phyloP scores from a whole-genome alignment of 1,140 invertebrate genomes.

The Drosophila murphyi region DNA sequence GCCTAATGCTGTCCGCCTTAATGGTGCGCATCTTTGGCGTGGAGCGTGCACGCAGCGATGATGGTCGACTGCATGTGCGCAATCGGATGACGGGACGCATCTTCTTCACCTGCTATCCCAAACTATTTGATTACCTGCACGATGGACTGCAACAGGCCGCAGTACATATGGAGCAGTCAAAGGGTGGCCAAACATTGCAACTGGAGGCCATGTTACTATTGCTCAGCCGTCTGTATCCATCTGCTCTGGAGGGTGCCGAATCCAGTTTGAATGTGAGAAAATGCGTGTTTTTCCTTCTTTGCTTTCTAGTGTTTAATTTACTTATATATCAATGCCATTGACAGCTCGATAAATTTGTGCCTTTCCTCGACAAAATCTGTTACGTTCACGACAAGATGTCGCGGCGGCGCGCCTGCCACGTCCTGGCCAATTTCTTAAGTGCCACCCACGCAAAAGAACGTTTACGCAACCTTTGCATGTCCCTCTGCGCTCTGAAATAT shows the following conservation, averaged over 20 bases:
- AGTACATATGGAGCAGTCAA: not conserved
- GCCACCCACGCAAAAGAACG: not conserved
- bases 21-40: slow-evolving; percentile 85
- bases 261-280: not conserved
- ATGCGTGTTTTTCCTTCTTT: not conserved
- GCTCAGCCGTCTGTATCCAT: not conserved
- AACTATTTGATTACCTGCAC: not conserved
- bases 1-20: slow-evolving; percentile 85
- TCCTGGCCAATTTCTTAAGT: not conserved
- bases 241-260: not conserved
- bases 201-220: not conserved
- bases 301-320: too few species aligned
- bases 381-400: slow-evolving; percentile 1
- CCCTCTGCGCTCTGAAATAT: too few species aligned
- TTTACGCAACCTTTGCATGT: too few species aligned
- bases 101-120: not conserved
- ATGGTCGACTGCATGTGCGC: not conserved
- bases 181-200: too few species aligned
- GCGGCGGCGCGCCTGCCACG: not conserved
- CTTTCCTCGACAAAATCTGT: not conserved
- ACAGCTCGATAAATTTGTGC: not conserved
- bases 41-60: slow-evolving; percentile 86
- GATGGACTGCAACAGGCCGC: not conserved
- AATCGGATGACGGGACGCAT: not conserved
- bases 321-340: too few species aligned